Evolutionary conservation across 2,888 invertebrate genomes (phyloP), one percentile per base, ranked within the genome.

Genomic region (Macaria liturata): DNA sequence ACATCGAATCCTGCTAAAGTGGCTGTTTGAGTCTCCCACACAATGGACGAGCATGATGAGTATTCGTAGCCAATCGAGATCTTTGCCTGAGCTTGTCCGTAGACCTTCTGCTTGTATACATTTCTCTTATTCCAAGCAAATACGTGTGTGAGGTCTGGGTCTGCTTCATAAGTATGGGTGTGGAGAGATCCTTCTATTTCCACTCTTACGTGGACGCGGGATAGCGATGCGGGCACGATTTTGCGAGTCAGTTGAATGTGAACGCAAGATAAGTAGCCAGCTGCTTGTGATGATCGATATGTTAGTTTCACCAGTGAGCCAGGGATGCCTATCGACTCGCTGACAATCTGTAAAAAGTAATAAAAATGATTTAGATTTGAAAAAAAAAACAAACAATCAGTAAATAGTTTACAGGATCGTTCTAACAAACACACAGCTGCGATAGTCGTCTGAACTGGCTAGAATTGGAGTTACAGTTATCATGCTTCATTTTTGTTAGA

Each of bases 51-150:
- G 83, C 99, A 99, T 6, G 95, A 95, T 9, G 95, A 95, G 82
- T 99, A 98, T 84, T 98, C 96, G 83, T 99, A 99, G 34, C 99
- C 99, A 61, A 99, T 95, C 2, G 97, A 97, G 47, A 97, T 96
- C 75, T 96, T 95, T 0, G 97, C 97, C 79, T 96, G 95, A 0
- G 97, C 97, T 67, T 97, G 95, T 0, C 97, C 98, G 77, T 97
- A 97, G 2, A 97, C 97, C 92, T 98, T 98, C 89, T 99, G 98
- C 78, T 97, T 97, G 89, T 99, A 99, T 45, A 98, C 98, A 84
- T 99, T 99, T 64, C 98, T 93, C 83, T 98, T 97, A 85, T 98
- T 98, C 99, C 99, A 99, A 3, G 98, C 97, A 82, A 98, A 99
- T 6, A 97, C 98, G 85, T 98, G 98, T 52, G 97, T 97, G 59